Base-by-base conservation (phyloP, 2,888 invertebrate species). In the Drosophila nr. perissopoda region DNA sequence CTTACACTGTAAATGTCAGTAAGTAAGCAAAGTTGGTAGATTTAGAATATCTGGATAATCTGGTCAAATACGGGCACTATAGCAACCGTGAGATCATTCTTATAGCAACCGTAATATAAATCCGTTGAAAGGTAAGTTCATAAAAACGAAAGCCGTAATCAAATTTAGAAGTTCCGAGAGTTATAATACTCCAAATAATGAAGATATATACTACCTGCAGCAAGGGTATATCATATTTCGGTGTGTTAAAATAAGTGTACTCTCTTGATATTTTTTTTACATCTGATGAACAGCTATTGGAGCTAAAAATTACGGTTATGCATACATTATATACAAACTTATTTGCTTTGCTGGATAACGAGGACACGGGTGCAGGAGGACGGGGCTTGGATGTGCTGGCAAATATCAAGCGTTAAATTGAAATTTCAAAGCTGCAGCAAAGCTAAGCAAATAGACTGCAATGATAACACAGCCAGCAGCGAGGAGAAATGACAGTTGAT, bases 351-450 rank as follows among this genome's bases (percentile, higher is more conserved):
- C 16, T 27, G 29, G 18, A 29, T 29, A 18, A 29, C 29, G 21
- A 57, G 16, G 40, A 8, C 3, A 8, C 6, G 16, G 1, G 13
- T 2, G 13, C 5, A 16, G n/a, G 51, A 4, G 0, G 5, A 16
- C 1, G 18, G 46, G 42, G 58, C 34, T 53, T 51, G 61, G n/a
- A 38, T 31, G 16, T 21, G 66, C 34, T 31, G 59, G 63, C 87
- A 89, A 85, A 85, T 74, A 87, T 74, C 76, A 87, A 76, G 82
- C 89, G 89, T 82, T 89, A 85, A 85, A 85, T 89, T 85, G 89
- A 87, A 89, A 88, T 76, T 80, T 83, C 88, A 81, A 83, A 82
- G 79, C 79, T 80, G 71, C 74, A 64, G 76, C 76, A 82, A 58
- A 66, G 76, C 76, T 74, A 58, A 64, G 70, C 80, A 85, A 89